Evolutionary conservation across 2,888 invertebrate species (phyloP).

Genomic region (Neria commutata): DNA sequence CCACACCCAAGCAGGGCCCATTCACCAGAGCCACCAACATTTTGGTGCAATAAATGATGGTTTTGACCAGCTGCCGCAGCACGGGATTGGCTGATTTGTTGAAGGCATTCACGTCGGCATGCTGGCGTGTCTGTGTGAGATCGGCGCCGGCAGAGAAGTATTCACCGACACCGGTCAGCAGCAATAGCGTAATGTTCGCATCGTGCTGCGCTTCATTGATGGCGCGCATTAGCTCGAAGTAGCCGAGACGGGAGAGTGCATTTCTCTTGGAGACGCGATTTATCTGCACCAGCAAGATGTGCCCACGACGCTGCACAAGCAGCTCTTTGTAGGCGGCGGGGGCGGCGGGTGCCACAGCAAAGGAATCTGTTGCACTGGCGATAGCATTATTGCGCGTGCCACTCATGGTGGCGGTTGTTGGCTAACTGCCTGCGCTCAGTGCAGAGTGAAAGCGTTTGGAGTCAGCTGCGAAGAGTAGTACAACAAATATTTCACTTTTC

Average conservation of each 20-base stretch:
- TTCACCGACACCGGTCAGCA: conserved; percentile 67
- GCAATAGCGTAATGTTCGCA: conserved; percentile 70
- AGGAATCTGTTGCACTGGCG: neutral
- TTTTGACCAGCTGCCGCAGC: conserved; percentile 70
- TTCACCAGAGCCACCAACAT: conserved; percentile 86
- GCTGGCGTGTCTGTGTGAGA: conserved; percentile 23
- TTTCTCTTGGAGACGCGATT: conserved; percentile 81
- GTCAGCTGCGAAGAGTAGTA: no score
- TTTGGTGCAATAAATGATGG: conserved; percentile 87
- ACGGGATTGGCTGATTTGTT: conserved; percentile 46
- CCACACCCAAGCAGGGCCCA: conserved; percentile 91
- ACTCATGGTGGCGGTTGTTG: neutral
- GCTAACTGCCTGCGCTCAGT: neutral
- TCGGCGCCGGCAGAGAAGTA: conserved; percentile 45
- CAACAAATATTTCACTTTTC: no score
- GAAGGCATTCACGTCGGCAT: conserved; percentile 45
- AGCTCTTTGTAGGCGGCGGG: conserved; percentile 41
- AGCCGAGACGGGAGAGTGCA: conserved; percentile 75
- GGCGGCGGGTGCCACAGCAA: no score
- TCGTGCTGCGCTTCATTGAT: conserved; percentile 74
- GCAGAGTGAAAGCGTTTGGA: no score
- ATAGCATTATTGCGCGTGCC: neutral
- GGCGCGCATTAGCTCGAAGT: conserved; percentile 68
- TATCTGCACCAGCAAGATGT: conserved; percentile 69
- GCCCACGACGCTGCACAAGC: conserved; percentile 55